Base-by-base conservation (phyloP, 2,113 vertebrate species). In the Carlito syrichta region DNA sequence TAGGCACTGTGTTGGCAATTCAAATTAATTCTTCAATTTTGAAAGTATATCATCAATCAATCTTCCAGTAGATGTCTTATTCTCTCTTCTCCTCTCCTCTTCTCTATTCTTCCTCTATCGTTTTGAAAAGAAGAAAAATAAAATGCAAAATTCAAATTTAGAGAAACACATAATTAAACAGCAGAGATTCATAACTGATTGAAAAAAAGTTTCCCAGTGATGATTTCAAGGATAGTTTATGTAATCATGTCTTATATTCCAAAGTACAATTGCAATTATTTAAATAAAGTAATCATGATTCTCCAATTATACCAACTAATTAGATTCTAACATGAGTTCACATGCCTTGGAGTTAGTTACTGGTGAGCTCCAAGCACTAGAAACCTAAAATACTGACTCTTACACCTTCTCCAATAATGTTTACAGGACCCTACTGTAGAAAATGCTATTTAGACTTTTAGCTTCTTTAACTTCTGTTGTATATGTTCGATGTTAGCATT, bases 21-120 rank as follows among this genome's bases (percentile, higher is more conserved):
- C 50, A 71, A 96, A 96, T 74, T 45, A 74, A 66, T 86, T 93
- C 95, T 83, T 82, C 38, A 89, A 78, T 48, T 86, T 0, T 58
- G 0, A 82, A 96, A 84, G 82, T 66, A 54, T 79, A 94, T 81
- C 35, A 82, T 27, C 4, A 0, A 58, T 90, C 45, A 81, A 0
- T 86, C n/a, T 60, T 71, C 14, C 35, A 48, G 62, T 19, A 87
- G 77, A 25, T 0, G 3, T 52, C 50, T 40, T 13, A 3, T 38
- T 23, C 32, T 11, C 23, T 56, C 62, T 20, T 60, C 3, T 66
- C 16, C 7, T 35, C 27, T 19, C 14, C 17, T 48, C 23, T 3
- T 22, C 3, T 17, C 38, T 5, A 50, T 58, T 78, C 2, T 30
- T 74, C 11, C 86, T 25, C 5, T 38, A 16, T 25, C 14, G 45